Conservation (phyloP, 2,888 invertebrate genomes). For the Drosophila neutralis region DNA sequence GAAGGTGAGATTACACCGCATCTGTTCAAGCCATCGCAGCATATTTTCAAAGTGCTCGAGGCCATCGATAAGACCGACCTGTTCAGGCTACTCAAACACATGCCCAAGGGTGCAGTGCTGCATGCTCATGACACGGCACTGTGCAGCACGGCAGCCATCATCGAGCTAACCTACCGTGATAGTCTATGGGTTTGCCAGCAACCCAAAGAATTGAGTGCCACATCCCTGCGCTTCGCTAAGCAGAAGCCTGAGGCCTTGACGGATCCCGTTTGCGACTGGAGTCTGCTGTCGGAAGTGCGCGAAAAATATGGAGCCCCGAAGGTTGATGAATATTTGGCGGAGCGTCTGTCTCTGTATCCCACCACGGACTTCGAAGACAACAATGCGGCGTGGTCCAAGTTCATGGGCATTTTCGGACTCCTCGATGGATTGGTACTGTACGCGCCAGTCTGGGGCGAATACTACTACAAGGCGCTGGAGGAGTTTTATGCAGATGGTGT, state of each 20-base stretch:
- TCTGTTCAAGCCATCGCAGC: constrained; percentile 88
- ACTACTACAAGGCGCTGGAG: constrained; percentile 88
- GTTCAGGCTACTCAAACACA: constrained; percentile 85
- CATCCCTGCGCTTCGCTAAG: constrained; percentile 66
- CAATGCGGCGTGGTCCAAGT: constrained; percentile 87
- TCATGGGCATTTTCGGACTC: constrained; percentile 86
- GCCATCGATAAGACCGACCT: constrained; percentile 88
- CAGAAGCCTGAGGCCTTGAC: constrained; percentile 37
- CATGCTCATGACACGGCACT: constrained; percentile 90
- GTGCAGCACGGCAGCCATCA: constrained; percentile 87
- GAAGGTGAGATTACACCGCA: constrained; percentile 86
- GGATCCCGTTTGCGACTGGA: constrained; percentile 69
- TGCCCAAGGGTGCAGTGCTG: constrained; percentile 91
- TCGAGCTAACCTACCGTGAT: constrained; percentile 88
- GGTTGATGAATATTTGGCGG: constrained; percentile 86
- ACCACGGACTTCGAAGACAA: constrained; percentile 86
- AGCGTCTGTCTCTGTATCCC: constrained; percentile 86
- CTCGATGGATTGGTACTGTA: constrained; percentile 87
- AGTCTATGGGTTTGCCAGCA: constrained; percentile 86
- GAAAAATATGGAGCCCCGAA: constrained; percentile 50
- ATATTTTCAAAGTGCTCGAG: constrained; percentile 88
- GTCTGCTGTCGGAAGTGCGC: constrained; percentile 70
- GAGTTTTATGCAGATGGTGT: constrained; percentile 89
- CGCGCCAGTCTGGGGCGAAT: constrained; percentile 88
- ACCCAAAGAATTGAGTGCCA: constrained; percentile 42